Percentiles rank a stretch among this genome's conserved stretches.
Evolutionary conservation across 2,113 vertebrate genomes (phyloP).

Genomic region (Oncorhynchus gorbuscha): DNA sequence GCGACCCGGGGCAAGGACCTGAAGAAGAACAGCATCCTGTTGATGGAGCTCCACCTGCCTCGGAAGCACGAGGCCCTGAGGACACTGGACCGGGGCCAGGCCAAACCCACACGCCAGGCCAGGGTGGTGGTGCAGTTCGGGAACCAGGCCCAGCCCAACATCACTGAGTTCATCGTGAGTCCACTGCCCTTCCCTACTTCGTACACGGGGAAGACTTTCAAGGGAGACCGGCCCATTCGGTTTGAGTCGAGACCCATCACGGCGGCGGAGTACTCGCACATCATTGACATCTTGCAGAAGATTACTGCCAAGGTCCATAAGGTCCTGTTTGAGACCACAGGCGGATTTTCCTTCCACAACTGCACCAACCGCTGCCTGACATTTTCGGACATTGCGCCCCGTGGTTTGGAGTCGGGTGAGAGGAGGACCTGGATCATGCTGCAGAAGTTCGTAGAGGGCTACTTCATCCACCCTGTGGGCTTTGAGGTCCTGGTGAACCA

Average conservation of each 20-base stretch:
- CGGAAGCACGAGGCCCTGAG: slow-evolving; percentile 77
- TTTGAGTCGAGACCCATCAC: slow-evolving; percentile 80
- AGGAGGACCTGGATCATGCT: slow-evolving; percentile 85
- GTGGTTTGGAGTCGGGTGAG: slow-evolving; percentile 79
- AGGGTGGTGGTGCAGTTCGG: slow-evolving; percentile 82
- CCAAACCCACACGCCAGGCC: slow-evolving; percentile 76
- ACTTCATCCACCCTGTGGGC: slow-evolving; percentile 86
- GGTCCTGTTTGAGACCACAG: slow-evolving; percentile 75
- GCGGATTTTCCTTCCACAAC: slow-evolving; percentile 75
- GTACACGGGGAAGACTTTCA: slow-evolving; percentile 55
- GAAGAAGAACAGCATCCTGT: slow-evolving; percentile 83
- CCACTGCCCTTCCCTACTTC: slow-evolving; percentile 76
- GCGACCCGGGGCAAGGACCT: slow-evolving; percentile 34
- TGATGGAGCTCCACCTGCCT: slow-evolving; percentile 86
- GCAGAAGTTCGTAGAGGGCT: slow-evolving; percentile 82
- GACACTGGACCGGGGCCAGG: slow-evolving; percentile 72
- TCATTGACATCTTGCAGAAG: slow-evolving; percentile 53
- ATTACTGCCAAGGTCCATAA: slow-evolving; percentile 59
- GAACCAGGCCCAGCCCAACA: slow-evolving; percentile 75
- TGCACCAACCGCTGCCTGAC: slow-evolving; percentile 79
- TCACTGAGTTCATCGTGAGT: slow-evolving; percentile 83
- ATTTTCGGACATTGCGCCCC: slow-evolving; percentile 81
- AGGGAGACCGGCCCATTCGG: slow-evolving; percentile 25
- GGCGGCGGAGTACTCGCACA: slow-evolving; percentile 63
- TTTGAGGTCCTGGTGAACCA: slow-evolving; percentile 88